Evolutionary conservation across 2,113 vertebrate species (phyloP), one percentile per base, ranked within the genome.

Genomic region (Carettochelys insculpta): DNA sequence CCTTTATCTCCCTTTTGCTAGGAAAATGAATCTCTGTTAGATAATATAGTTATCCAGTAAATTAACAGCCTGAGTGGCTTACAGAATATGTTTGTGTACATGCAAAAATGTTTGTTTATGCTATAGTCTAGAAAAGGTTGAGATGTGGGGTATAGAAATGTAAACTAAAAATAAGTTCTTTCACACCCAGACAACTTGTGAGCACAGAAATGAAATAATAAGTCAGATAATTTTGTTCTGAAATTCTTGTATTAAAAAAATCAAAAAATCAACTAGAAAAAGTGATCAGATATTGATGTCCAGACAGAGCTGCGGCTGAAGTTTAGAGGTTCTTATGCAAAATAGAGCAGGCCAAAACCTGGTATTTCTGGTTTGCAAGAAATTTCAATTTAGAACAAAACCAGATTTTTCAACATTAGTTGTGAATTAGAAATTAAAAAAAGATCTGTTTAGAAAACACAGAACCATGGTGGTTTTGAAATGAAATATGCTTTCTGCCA

Each of bases 131-230:
- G 20, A 86, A 38, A 13, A 75, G 85, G 93, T 89, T 47, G 47
- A 83, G n/a, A 50, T 75, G 41, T 51, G 61, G 13, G 38, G 77
- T 68, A 86, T 11, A 58, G 14, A 90, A 89, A 38, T 12, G 56
- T 29, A 47, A 5, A 29, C 71, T 91, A 78, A 94, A 89, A 89
- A 82, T 82, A 89, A 84, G 27, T 86, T 83, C 51, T 92, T 19
- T 52, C 16, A 89, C 11, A 41, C 9, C 34, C 43, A 84, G 38
- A 25, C 6, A 5, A 86, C 0, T 41, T 50, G 79, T 38, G 38
- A 6, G 80, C 8, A 87, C 83, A 89, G 45, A 80, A 1, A 4
- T 20, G 8, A 80, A 78, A 77, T 80, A 90, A 2, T 22, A 54
- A 78, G 11, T 4, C 24, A 82, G 45, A 52, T 71, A 65, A 76